Evolutionary conservation across 2,888 invertebrate genomes (phyloP), one percentile per base, ranked within the genome.

Genomic region (Perizoma affinitatum): DNA sequence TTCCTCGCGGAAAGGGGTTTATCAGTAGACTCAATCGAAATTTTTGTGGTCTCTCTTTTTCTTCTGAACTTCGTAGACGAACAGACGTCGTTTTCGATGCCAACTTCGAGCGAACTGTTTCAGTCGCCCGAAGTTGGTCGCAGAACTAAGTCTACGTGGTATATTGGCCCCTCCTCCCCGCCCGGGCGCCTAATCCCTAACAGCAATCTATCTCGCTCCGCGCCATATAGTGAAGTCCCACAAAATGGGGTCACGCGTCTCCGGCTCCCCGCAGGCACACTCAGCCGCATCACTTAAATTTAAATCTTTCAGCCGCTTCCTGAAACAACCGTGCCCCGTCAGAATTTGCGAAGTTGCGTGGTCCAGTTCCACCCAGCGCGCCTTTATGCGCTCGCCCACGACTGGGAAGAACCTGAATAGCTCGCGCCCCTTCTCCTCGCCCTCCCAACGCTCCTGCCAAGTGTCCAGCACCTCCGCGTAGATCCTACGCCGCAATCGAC

Each of bases 351-450:
- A 55, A 0, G 36, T 36, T 5, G 22, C 36, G 6, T 56, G 44
- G 36, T 56, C 55, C 43, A 49, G 55, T 7, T 56, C 55, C 4
- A 56, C 49, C 55, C 55, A 56, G 55, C 22, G 38, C 55, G 49
- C 55, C 43, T 44, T 11, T 49, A 56, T 33, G 43, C 55, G 55
- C 38, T 5, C 42, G 0, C 41, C 54, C 40, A 54, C 46, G 34
- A 46, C 54, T 34, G 54, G 54, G 46, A 54, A 55, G 48, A 48
- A 48, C 45, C 47, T 34, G 41, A 6, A 47, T 47, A 47, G 11
- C 0, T 47, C 47, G 33, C 54, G 34, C 0, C 54, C 54, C 11
- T 47, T 47, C 5, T 41, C 47, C 10, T 35, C 34, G 0, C 8
- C 4, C 5, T 5, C 47, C 54, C 54, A 47, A 0, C 54, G n/a